These are phyloP conservation scores for Drosophila biarmipes DNA, from an alignment of 1,140 invertebrate genomes.

Conservation along the genomic window DNA sequence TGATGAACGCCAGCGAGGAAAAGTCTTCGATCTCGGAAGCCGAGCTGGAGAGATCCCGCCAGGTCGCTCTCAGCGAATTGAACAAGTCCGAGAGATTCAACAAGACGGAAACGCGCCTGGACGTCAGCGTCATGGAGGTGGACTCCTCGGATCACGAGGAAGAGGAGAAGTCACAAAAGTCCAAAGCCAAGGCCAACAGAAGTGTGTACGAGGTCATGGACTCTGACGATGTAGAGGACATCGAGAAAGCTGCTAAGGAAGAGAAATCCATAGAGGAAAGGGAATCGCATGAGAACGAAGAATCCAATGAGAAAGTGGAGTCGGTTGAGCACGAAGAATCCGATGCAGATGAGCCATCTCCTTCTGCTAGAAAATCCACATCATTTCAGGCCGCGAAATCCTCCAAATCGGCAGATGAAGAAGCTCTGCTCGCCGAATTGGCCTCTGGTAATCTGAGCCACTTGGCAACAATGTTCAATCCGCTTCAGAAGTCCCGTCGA, in stretches of 20 bases:
- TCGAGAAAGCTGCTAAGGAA: neutral
- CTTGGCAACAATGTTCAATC: slow-evolving; percentile 65
- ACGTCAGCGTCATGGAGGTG: slow-evolving; percentile 20
- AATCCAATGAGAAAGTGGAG: neutral
- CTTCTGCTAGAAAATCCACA: slow-evolving; percentile 1
- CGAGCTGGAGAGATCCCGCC: slow-evolving; percentile 35
- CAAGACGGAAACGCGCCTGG: slow-evolving; percentile 41
- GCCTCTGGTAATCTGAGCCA: slow-evolving; percentile 58
- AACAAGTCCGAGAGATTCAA: slow-evolving; percentile 58
- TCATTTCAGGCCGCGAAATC: slow-evolving; percentile 16
- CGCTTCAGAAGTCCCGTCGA: slow-evolving; percentile 65
- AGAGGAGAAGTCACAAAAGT: neutral
- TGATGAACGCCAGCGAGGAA: slow-evolving; percentile 14
- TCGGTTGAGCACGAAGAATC: slow-evolving; percentile 1
- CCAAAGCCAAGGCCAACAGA: neutral
- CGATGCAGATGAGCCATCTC: neutral
- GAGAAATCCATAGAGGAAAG: neutral
- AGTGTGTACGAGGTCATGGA: slow-evolving; percentile 23
- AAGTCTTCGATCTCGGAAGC: slow-evolving; percentile 17
- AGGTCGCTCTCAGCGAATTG: slow-evolving; percentile 28
- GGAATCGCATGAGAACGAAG: neutral
- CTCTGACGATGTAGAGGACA: slow-evolving; percentile 12
- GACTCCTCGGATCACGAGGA: slow-evolving; percentile 25
- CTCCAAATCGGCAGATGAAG: slow-evolving; percentile 41
- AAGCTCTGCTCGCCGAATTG: slow-evolving; percentile 40